Base-by-base conservation (phyloP, 2,888 invertebrate species). In the Drymonia ruficornis region DNA sequence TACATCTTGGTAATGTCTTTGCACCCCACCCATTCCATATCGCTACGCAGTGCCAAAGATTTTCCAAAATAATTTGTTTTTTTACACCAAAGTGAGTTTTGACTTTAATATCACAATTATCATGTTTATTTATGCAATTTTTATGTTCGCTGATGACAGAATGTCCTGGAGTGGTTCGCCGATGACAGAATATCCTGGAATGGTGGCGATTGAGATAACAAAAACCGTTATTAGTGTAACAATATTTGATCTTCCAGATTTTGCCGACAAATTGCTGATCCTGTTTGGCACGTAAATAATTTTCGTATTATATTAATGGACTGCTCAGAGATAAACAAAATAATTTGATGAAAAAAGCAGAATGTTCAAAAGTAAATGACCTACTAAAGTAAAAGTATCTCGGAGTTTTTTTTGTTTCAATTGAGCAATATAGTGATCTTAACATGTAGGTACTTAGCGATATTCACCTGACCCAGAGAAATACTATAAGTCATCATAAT, bases 31-130 rank as follows among this genome's bases (percentile, higher is more conserved):
- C n/a, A n/a, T n/a, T n/a, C n/a, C n/a, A n/a, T n/a, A n/a, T 61
- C 63, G 56, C 57, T 56, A 53, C 61, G 58, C 60, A 65, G 59
- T 75, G 70, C 70, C 70, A 71, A 71, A 60, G 56, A 64, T 63
- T 55, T 68, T 57, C 55, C 54, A 47, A 61, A 55, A 62, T 53
- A 63, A 51, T 44, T 50, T 15, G 45, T 45, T 45, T 45, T 45
- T 45, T 62, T 34, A 38, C 48, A 49, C 50, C 45, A 61, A 58
- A 63, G 44, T 47, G 55, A 48, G 40, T 59, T 59, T 52, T 38
- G 59, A 64, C 54, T 61, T 69, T 66, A 52, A 64, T 59, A 23
- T 44, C 19, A 40, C 65, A 65, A 58, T 63, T 58, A 58, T 51
- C 31, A 45, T 61, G 57, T 63, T 67, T 67, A 63, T 67, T 56